These are phyloP conservation scores for Megatriorchis doriae DNA, from an alignment of 2,113 vertebrate genomes.

Conservation along the genomic window DNA sequence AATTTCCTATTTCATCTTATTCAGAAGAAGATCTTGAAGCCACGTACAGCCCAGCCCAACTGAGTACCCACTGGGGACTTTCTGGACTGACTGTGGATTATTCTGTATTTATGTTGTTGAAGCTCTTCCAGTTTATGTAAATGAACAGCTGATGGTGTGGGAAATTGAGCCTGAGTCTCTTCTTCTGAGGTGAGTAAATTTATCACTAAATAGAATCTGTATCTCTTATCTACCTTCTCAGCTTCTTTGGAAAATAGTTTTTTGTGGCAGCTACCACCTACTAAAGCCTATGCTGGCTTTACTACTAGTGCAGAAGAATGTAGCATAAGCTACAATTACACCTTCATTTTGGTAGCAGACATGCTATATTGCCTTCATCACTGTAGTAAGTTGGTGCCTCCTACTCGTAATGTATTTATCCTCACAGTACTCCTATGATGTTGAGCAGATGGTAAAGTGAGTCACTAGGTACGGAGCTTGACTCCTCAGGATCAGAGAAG, in stretches of 20 bases:
- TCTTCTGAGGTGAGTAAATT: neutral
- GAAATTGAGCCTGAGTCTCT: neutral
- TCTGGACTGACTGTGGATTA: neutral
- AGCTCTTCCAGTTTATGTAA: neutral
- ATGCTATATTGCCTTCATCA: conserved; percentile 28
- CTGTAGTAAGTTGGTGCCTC: conserved; percentile 22
- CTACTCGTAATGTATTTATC: conserved; percentile 53
- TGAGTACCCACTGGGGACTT: neutral
- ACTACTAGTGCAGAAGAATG: neutral
- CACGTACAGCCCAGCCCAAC: neutral
- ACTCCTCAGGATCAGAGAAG: conserved; percentile 11
- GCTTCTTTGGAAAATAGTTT: neutral
- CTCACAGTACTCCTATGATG: conserved; percentile 38
- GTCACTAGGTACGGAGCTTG: conserved; percentile 40
- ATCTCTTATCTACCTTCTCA: neutral
- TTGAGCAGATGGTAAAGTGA: conserved; percentile 59
- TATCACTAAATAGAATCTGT: neutral
- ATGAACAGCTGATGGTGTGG: neutral
- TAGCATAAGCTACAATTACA: conserved; percentile 39
- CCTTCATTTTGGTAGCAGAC: conserved; percentile 34
- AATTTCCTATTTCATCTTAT: neutral
- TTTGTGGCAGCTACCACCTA: neutral
- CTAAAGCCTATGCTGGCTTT: neutral
- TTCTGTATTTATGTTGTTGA: neutral
- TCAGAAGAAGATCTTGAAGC: neutral